Percentiles rank a stretch among this genome's conserved stretches.
These are phyloP conservation scores for Mixornis gularis DNA, from an alignment of 2,113 vertebrate species.

Conservation along the genomic window DNA sequence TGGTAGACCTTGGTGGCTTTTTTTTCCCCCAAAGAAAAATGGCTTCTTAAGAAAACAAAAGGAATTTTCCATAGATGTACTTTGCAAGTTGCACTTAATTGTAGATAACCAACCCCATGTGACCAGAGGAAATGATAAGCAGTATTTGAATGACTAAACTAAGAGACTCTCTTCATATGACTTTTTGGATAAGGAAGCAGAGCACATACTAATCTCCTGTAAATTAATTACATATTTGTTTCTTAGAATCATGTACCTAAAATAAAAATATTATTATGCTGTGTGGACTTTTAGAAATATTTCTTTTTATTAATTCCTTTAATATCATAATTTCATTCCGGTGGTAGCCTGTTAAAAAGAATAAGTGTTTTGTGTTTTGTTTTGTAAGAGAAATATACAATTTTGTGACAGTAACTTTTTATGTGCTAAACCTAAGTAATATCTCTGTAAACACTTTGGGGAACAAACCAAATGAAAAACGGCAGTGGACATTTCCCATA, in stretches of 20 bases:
- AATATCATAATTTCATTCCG: background rate
- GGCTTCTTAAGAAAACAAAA: background rate
- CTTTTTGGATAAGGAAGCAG: background rate
- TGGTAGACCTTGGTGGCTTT: background rate
- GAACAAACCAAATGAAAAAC: slow-evolving; percentile 10
- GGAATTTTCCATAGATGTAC: background rate
- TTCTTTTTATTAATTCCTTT: background rate
- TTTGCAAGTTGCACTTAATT: background rate
- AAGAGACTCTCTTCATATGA: background rate
- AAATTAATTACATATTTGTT: background rate
- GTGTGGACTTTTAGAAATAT: background rate
- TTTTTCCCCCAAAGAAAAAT: background rate
- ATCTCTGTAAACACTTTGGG: background rate
- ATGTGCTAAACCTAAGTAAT: background rate
- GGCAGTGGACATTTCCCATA: background rate
- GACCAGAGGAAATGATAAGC: background rate
- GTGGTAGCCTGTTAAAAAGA: slow-evolving; percentile 5
- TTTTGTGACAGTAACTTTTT: slow-evolving; percentile 5
- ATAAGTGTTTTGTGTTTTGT: background rate
- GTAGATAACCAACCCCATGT: background rate
- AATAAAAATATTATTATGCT: background rate
- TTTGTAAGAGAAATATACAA: background rate
- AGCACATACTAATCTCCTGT: background rate
- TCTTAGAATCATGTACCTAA: background rate
- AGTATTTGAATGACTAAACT: background rate